These are phyloP conservation scores for Drosophila nigromelanica DNA, from an alignment of 1,140 invertebrate genomes.

Conservation along the genomic window DNA sequence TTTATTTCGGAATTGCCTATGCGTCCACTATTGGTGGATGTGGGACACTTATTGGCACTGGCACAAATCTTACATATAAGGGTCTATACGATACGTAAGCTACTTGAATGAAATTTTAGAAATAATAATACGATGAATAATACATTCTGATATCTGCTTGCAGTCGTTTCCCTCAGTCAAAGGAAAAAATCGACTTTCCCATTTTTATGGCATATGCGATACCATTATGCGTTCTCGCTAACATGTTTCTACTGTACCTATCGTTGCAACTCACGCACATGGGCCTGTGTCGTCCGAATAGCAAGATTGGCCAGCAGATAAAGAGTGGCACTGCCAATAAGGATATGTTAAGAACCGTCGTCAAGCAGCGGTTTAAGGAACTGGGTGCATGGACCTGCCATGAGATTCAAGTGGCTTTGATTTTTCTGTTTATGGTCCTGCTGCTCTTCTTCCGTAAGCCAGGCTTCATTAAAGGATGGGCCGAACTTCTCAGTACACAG, in stretches of 20 bases:
- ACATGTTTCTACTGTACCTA: conserved; percentile 88
- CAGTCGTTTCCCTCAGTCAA: conserved; percentile 85
- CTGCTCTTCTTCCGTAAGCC: conserved; percentile 95
- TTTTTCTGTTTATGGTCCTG: conserved; percentile 91
- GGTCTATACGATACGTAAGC: conserved; percentile 88
- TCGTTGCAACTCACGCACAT: conserved; percentile 89
- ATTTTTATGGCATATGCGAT: conserved; percentile 88
- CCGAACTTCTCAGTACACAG: conserved; percentile 52
- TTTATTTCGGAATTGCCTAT: conserved; percentile 91
- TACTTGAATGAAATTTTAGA: background rate
- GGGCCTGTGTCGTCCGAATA: conserved; percentile 87
- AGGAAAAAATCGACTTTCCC: conserved; percentile 88
- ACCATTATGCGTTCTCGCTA: conserved; percentile 88
- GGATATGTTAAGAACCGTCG: conserved; percentile 85
- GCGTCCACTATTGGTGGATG: conserved; percentile 92
- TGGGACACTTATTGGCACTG: conserved; percentile 93
- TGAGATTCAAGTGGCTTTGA: conserved; percentile 88
- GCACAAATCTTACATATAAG: conserved; percentile 94
- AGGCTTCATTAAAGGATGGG: conserved; percentile 80
- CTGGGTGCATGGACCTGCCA: conserved; percentile 92
- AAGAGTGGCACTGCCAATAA: conserved; percentile 85
- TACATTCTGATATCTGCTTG: conserved; percentile 22
- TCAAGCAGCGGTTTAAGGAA: conserved; percentile 88
- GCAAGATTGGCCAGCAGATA: conserved; percentile 84
- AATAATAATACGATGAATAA: no score